Percentiles rank a stretch among this genome's conserved stretches.
These are phyloP conservation scores for Drosophila sturtevanti DNA, from an alignment of 1,140 invertebrate genomes.

Conservation along the genomic window DNA sequence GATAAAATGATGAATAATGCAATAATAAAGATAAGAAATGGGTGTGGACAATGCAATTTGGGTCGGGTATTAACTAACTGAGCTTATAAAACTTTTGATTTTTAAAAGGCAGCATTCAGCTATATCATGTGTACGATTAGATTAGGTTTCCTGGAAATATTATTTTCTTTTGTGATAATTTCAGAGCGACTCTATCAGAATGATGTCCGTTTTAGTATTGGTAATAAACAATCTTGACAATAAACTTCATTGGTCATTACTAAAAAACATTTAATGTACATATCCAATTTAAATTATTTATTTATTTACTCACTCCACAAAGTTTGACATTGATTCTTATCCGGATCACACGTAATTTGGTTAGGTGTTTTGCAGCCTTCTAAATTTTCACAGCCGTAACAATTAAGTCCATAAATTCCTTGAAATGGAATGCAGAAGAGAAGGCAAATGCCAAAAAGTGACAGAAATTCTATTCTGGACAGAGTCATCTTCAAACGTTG, in stretches of 20 bases:
- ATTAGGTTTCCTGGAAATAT: slow-evolving; percentile 1
- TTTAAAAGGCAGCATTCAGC: not conserved
- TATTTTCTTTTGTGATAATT: not conserved
- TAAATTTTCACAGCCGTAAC: not conserved
- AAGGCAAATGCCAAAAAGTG: not conserved
- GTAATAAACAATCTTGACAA: not conserved
- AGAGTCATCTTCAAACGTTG: not conserved
- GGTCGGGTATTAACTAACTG: not conserved
- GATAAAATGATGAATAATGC: not conserved
- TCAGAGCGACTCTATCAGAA: not conserved
- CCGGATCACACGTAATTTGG: too few species aligned
- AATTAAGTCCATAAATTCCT: not conserved
- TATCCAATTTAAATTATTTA: too few species aligned
- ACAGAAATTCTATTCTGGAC: not conserved
- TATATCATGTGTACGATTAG: not conserved
- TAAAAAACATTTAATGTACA: too few species aligned
- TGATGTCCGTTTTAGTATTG: not conserved
- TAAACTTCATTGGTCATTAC: too few species aligned
- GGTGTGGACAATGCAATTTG: not conserved
- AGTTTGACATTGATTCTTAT: too few species aligned
- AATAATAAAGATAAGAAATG: not conserved
- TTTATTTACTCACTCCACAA: too few species aligned
- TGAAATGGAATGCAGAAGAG: not conserved
- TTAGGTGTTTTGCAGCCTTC: too few species aligned
- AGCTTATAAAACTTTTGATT: not conserved